Percentiles rank a stretch among this genome's conserved stretches.
Conservation (phyloP, 2,113 vertebrate species). For the Pyrgilauda ruficollis region DNA sequence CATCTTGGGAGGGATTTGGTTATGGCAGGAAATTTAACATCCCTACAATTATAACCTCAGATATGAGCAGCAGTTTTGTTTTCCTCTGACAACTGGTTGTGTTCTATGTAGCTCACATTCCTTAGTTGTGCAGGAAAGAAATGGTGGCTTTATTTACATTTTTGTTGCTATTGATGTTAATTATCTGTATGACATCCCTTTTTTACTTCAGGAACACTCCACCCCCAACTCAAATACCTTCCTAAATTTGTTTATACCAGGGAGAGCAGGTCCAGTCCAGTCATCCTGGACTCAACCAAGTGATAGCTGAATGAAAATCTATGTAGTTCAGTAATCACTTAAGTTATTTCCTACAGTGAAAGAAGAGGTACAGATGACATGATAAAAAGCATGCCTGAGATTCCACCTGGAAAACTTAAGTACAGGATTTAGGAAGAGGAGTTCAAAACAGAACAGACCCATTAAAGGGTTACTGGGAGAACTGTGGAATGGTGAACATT, state of each 20-base stretch:
- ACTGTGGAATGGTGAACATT: not conserved
- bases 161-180: not conserved
- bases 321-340: not conserved
- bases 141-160: not conserved
- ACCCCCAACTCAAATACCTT: not conserved
- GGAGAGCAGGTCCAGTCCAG: not conserved
- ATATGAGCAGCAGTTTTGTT: not conserved
- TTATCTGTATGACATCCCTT: not conserved
- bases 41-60: not conserved
- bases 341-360: not conserved
- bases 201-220: not conserved
- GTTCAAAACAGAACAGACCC: not conserved
- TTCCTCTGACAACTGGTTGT: accelerated
- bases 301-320: not conserved
- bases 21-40: not conserved
- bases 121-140: not conserved
- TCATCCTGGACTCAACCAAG: not conserved
- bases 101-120: not conserved
- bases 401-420: not conserved
- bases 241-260: not conserved
- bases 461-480: conserved; percentile 11
- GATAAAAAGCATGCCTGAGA: not conserved
- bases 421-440: not conserved
- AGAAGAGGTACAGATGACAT: not conserved
- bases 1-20: not conserved